Percentiles rank a stretch among this genome's conserved stretches.
These are phyloP conservation scores for Typhlomys cinereus DNA, from an alignment of 2,113 vertebrate species.

Conservation along the genomic window DNA sequence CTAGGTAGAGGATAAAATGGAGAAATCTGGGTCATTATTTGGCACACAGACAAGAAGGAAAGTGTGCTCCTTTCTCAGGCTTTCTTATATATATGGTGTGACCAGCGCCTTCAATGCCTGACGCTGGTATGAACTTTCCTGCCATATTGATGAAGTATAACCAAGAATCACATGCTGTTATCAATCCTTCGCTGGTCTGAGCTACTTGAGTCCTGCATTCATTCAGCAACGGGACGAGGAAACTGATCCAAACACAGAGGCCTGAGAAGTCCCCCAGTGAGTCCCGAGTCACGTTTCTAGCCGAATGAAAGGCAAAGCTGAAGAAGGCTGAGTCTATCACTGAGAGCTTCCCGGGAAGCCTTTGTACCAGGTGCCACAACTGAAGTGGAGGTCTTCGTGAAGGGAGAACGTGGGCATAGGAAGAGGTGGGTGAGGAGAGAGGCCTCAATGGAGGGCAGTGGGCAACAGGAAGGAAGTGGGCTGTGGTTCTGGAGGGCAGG, in stretches of 20 bases:
- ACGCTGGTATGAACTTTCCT: no score
- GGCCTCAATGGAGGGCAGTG: fast-evolving
- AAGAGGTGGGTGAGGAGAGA: neutral
- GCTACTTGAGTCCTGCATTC: no score
- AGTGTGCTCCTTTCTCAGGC: no score
- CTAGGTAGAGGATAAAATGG: no score
- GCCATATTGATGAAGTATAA: neutral
- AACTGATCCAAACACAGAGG: no score
- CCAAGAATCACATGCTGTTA: neutral
- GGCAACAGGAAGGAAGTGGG: neutral
- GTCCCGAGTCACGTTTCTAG: fast-evolving
- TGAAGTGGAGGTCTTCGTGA: neutral
- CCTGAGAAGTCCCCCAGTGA: neutral
- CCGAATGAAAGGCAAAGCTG: neutral
- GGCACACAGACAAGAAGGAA: no score
- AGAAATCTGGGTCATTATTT: no score
- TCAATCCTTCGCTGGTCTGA: no score
- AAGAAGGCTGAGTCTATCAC: neutral
- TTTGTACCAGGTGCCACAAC: neutral
- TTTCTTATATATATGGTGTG: no score
- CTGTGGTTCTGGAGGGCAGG: neutral
- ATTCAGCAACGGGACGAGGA: no score
- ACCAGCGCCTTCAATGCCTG: no score
- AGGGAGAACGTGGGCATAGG: neutral
- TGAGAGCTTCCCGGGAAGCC: neutral